Base-by-base conservation (phyloP, 2,113 vertebrate genomes). In the Paracanthobrama guichenoti region DNA sequence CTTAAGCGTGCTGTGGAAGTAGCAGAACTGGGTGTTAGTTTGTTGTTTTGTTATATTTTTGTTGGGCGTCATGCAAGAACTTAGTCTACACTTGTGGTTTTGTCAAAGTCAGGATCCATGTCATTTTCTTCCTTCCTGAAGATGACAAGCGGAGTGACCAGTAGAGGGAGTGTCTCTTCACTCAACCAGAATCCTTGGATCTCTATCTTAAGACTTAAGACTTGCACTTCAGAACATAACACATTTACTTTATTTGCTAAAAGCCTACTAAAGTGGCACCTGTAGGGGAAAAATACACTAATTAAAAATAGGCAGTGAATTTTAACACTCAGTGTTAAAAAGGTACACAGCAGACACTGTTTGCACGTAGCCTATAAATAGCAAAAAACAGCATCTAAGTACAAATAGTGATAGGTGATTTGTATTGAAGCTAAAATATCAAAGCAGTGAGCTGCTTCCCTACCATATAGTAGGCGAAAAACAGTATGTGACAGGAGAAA, bases 91-190 rank as follows among this genome's bases (percentile, higher is more conserved):
- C 18, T 35, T 67, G 48, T 24, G 42, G 69, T 80, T 73, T 80
- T 48, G n/a, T 67, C 31, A 20, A 28, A 64, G 67, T 53, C 77
- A 64, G 2, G 46, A 3, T 88, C 84, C 82, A 18, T 57, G 67
- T 55, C 8, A 60, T 42, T 20, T 24, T 11, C 26, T 14, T 85
- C 39, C 83, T 64, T 77, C 31, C 31, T 57, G 50, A n/a, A 6
- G 10, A 53, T 53, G 44, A 73, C 18, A 46, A 62, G 71, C 0
- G 6, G 1, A 18, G 31, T 44, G 69, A 72, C 39, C 69, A 7
- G 22, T 14, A 24, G 69, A 72, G 67, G 39, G 22, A 44, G 67
- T 24, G 22, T 13, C 20, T 72, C 67, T n/a, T 42, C 4, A 72
- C 39, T 44, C 39, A 72, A 24, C 0, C 39, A 71, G 22, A 72